Percentiles rank a stretch among this genome's conserved stretches.
phyloP scores from a whole-genome alignment of 2,888 invertebrate genomes.

The Noctua fimbriata region DNA sequence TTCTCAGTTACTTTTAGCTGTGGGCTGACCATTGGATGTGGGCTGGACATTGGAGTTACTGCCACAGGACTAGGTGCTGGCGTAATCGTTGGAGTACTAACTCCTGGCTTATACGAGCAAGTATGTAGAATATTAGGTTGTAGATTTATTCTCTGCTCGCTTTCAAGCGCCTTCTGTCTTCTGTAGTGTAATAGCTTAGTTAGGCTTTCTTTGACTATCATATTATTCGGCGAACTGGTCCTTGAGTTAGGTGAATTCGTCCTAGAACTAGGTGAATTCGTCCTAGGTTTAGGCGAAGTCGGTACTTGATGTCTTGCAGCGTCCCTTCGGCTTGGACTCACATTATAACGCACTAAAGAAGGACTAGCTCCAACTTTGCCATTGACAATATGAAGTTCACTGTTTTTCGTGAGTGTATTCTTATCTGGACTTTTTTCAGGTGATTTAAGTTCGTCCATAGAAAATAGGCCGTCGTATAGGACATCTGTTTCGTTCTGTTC shows the following conservation, averaged over 20 bases:
- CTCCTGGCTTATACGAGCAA: slow-evolving; percentile 22
- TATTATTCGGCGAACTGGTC: slow-evolving; percentile 20
- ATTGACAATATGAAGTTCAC: slow-evolving; percentile 38
- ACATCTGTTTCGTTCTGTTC: slow-evolving; percentile 75
- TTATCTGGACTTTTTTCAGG: slow-evolving; percentile 69
- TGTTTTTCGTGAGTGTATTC: slow-evolving; percentile 30
- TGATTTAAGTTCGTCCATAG: slow-evolving; percentile 81
- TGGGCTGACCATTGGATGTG: slow-evolving; percentile 58
- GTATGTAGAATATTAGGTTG: slow-evolving; percentile 55
- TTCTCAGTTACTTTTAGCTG: slow-evolving; percentile 61
- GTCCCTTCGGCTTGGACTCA: slow-evolving; percentile 18
- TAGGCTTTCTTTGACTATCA: slow-evolving; percentile 75
- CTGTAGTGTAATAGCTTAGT: slow-evolving; percentile 79
- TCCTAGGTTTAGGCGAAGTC: slow-evolving; percentile 13
- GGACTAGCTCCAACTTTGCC: slow-evolving; percentile 20
- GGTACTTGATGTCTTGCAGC: neutral
- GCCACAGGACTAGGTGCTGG: slow-evolving; percentile 52
- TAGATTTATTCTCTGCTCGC: slow-evolving; percentile 42
- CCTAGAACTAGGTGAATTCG: slow-evolving; percentile 2
- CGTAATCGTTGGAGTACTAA: slow-evolving; percentile 19
- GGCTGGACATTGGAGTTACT: slow-evolving; percentile 59
- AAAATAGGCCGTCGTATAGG: slow-evolving; percentile 79
- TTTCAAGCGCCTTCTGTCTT: slow-evolving; percentile 68
- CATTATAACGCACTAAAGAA: neutral
- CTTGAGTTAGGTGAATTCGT: slow-evolving; percentile 10